Evolutionary conservation across 2,113 vertebrate species (phyloP).

Genomic region (Bos javanicus): DNA sequence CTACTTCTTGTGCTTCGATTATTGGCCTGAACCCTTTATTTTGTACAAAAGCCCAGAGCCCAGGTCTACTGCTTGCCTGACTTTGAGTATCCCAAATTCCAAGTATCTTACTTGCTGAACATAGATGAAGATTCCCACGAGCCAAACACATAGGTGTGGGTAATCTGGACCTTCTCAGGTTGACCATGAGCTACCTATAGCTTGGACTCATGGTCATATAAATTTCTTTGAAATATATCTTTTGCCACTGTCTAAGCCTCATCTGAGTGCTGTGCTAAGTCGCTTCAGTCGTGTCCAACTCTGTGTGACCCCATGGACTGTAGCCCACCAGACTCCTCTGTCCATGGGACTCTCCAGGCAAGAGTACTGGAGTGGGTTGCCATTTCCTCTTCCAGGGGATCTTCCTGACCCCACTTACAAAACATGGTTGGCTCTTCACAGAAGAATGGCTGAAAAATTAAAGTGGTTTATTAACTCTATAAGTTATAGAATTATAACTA

Average conservation of each 20-base stretch:
- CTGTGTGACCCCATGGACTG: neutral
- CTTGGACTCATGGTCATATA: neutral
- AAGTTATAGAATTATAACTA: neutral
- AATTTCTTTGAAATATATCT: neutral
- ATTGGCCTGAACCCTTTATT: neutral
- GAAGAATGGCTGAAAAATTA: neutral
- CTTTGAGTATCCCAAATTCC: neutral
- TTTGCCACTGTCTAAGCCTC: neutral
- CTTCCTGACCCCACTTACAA: neutral
- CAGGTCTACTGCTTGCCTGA: neutral
- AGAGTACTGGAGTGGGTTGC: neutral
- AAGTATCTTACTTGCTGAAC: neutral
- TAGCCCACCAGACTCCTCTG: neutral
- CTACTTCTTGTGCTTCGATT: neutral
- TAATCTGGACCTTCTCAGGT: neutral
- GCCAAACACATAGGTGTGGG: neutral
- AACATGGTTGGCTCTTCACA: neutral
- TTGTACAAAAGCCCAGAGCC: neutral
- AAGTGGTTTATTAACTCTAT: neutral
- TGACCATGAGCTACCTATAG: neutral
- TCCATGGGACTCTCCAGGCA: neutral
- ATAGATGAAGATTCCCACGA: neutral
- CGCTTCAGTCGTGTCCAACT: fast-evolving
- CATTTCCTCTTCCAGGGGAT: neutral
- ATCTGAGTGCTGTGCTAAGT: neutral